A percentile compares a stretch with the other conserved stretches of the same genome.
These are phyloP conservation scores for Sturnira hondurensis DNA, from an alignment of 2,113 vertebrate species.

Conservation along the genomic window DNA sequence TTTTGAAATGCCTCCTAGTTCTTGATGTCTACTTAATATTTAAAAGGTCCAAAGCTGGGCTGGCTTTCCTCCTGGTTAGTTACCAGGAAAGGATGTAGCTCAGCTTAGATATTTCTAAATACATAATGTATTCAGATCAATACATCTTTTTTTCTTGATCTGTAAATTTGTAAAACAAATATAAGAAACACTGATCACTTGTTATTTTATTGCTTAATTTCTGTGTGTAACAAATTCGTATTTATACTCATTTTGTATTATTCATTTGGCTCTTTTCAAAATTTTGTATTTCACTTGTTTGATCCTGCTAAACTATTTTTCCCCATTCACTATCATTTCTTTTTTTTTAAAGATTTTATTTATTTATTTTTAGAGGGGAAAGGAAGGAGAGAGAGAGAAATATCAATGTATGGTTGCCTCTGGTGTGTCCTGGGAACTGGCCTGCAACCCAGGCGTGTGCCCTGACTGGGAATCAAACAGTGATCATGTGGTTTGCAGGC, in stretches of 20 bases:
- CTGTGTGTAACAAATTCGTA: background rate
- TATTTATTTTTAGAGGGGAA: too few species aligned
- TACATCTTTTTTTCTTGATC: background rate
- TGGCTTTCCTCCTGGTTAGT: background rate
- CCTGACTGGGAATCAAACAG: too few species aligned
- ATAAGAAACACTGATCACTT: background rate
- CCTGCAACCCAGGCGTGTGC: too few species aligned
- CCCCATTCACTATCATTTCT: background rate
- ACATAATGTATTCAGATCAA: background rate
- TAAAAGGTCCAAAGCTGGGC: background rate
- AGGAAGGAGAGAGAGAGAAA: too few species aligned
- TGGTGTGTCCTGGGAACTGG: too few species aligned
- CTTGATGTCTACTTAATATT: conserved; percentile 10
- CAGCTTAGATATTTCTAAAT: background rate
- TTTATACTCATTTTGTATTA: background rate
- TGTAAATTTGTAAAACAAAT: background rate
- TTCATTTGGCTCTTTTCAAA: background rate
- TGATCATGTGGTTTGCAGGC: too few species aligned
- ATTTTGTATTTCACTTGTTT: background rate
- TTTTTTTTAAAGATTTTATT: too few species aligned
- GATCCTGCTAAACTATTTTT: background rate
- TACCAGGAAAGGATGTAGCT: background rate
- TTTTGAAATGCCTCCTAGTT: conserved; percentile 17
- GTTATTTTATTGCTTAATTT: background rate
- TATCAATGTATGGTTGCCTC: too few species aligned